These are phyloP conservation scores for Dendropsophus ebraccatus DNA, from an alignment of 2,113 vertebrate genomes.

Conservation along the genomic window DNA sequence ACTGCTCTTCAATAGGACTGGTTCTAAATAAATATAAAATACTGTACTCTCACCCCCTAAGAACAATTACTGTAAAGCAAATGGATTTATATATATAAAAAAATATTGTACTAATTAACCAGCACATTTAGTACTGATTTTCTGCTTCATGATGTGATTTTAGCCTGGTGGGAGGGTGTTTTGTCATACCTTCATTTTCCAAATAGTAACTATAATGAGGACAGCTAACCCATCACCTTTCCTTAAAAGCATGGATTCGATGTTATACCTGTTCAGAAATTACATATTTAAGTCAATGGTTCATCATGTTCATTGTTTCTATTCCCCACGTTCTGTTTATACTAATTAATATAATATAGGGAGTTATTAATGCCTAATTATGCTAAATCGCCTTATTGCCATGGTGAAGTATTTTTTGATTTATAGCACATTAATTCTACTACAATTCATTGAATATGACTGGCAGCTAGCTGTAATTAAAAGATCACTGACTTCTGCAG, in stretches of 20 bases:
- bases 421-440: background rate
- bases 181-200: background rate
- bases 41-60: too few species aligned
- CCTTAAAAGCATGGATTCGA: background rate
- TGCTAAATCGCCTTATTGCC: background rate
- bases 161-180: too few species aligned
- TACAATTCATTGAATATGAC: too few species aligned
- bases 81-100: background rate
- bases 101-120: background rate
- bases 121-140: background rate
- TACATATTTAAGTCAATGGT: background rate
- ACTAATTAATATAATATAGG: background rate
- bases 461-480: too few species aligned
- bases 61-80: background rate
- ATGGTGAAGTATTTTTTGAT: background rate
- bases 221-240: background rate
- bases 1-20: background rate
- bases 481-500: too few species aligned
- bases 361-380: background rate
- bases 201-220: background rate
- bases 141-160: background rate
- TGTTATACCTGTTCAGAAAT: background rate
- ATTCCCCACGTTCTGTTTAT: background rate
- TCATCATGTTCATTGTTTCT: background rate
- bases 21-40: background rate